Evolutionary conservation across 2,888 invertebrate species (phyloP), one percentile per base, ranked within the genome.

Genomic region (Tromatobia lineatoria): DNA sequence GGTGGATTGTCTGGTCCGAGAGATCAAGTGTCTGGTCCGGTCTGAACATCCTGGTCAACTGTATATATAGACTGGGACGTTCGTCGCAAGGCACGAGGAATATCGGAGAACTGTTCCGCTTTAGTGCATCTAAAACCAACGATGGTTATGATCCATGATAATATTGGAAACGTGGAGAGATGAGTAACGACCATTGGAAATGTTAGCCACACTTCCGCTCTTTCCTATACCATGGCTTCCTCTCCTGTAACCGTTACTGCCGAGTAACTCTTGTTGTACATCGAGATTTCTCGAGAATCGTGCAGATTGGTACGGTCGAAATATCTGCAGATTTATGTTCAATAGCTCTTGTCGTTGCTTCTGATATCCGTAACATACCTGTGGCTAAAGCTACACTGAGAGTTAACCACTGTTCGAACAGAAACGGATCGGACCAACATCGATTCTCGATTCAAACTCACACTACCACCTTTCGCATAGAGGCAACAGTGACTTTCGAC

Each of bases 101-200:
- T 38, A 38, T 81, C 69, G 45, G 64, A 54, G 66, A n/a, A 25
- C 66, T 73, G 66, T 38, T 83, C 73, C 73, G 73, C 71, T 80
- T 61, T 57, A 61, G 52, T 54, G 59, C 64, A 77, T 73, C 83
- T 76, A 76, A 76, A 83, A 83, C 76, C 77, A 71, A 71, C 77
- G 80, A 77, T 77, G 45, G 77, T 83, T 76, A 73, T 47, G 83
- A 83, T 80, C 67, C 77, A 34, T 73, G 83, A 83, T 83, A 83
- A 83, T 83, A 47, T 67, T 29, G 59, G 67, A 67, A 80, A 61
- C 34, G 47, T 25, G 52, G 47, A 74, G 67, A 13, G 57, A 80
- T 80, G 80, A 83, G 52, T 77, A 69, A 80, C 80, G 80, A 83
- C 71, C 73, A 34, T 25, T 50, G 73, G 57, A 77, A 79, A 80